phyloP scores from a whole-genome alignment of 2,113 vertebrate species.

The Peromyscus leucopus region DNA sequence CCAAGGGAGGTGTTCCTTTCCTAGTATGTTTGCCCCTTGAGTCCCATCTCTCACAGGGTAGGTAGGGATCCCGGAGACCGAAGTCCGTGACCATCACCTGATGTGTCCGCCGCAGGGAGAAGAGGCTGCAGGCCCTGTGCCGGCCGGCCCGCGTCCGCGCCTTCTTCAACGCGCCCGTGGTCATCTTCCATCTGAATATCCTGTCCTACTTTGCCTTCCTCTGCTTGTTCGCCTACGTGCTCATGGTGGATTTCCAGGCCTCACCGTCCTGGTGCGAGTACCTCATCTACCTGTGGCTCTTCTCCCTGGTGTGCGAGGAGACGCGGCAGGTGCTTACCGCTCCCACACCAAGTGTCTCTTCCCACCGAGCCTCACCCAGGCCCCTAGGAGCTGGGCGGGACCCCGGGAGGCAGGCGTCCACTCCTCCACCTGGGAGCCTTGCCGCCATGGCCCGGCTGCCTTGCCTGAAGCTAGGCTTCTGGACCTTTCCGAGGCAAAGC shows the following conservation, averaged over 20 bases:
- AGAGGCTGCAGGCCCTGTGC: slow-evolving; percentile 78
- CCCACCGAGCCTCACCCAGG: rapidly evolving
- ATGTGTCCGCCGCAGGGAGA: slow-evolving; percentile 67
- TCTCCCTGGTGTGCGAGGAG: slow-evolving; percentile 95
- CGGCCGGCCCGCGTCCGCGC: slow-evolving; percentile 83
- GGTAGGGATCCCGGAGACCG: rapidly evolving
- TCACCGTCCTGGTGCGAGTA: slow-evolving; percentile 90
- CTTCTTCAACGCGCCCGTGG: slow-evolving; percentile 91
- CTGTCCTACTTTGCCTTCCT: slow-evolving; percentile 96
- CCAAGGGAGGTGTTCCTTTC: neutral
- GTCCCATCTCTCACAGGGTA: rapidly evolving
- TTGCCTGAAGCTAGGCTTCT: neutral
- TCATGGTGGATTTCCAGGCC: slow-evolving; percentile 95
- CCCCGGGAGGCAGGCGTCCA: neutral
- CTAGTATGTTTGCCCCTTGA: rapidly evolving
- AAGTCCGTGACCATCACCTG: too few species aligned
- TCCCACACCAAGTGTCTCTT: rapidly evolving
- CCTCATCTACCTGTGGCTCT: slow-evolving; percentile 95
- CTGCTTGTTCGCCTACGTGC: slow-evolving; percentile 93
- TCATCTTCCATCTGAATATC: slow-evolving; percentile 95
- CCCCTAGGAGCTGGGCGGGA: neutral
- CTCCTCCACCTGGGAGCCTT: too few species aligned
- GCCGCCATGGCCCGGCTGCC: neutral
- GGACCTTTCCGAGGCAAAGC: neutral
- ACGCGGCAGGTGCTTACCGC: slow-evolving; percentile 90